Evolutionary conservation across 1,140 invertebrate genomes (phyloP).

Genomic region (Euwallacea fornicatus): DNA sequence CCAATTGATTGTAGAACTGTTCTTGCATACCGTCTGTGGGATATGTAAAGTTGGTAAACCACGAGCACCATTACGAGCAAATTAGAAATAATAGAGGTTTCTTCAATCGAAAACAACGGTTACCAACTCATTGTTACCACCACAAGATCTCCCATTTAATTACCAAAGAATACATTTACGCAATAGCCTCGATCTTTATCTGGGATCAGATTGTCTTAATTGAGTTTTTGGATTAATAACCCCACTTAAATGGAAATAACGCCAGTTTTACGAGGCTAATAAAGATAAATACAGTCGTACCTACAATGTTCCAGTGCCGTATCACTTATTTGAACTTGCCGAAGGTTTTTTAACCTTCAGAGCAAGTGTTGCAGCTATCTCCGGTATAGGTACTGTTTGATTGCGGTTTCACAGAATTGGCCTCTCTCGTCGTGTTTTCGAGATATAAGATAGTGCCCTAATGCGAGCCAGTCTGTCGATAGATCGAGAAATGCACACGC

Average conservation of each 20-base stretch:
- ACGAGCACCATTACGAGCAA: no score
- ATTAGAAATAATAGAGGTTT: no score
- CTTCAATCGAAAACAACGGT: no score
- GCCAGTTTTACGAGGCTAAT: constrained; percentile 14
- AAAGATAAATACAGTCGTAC: constrained; percentile 6
- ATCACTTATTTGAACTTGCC: background rate
- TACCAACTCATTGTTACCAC: constrained; percentile 15
- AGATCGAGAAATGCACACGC: constrained; percentile 29
- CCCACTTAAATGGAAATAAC: constrained; percentile 17
- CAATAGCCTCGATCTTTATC: constrained; percentile 14
- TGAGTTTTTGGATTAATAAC: constrained; percentile 28
- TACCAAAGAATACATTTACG: constrained; percentile 18
- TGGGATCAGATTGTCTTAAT: constrained; percentile 26
- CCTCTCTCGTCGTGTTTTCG: constrained; percentile 29
- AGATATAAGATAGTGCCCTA: constrained; percentile 26
- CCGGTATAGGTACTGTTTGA: constrained; percentile 24
- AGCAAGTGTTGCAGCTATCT: constrained; percentile 21
- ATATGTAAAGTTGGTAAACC: no score
- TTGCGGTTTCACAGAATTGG: constrained; percentile 31
- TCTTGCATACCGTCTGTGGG: no score
- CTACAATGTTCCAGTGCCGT: background rate
- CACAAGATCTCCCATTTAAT: background rate
- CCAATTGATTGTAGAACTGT: no score
- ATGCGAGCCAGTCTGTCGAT: constrained; percentile 23
- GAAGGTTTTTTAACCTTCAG: no score